phyloP scores from a whole-genome alignment of 1,140 invertebrate species.

The Metaphire vulgaris region DNA sequence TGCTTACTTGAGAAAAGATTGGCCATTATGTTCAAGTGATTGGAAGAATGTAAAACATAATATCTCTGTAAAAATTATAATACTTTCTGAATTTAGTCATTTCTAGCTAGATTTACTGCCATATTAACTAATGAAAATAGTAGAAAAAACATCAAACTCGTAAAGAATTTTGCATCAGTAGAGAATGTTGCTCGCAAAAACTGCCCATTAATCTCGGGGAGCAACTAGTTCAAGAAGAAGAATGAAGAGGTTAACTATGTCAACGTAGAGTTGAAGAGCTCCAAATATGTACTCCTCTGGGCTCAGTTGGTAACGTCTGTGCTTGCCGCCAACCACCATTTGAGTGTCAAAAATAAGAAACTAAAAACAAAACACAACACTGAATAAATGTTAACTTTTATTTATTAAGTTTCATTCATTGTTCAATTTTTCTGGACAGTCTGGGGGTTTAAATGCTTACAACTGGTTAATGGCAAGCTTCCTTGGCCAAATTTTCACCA shows the following conservation, averaged over 20 bases:
- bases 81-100: background rate
- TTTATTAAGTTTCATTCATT: background rate
- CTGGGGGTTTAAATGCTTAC: too few species aligned
- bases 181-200: background rate
- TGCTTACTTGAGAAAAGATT: too few species aligned
- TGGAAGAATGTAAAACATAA: background rate
- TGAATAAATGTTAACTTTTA: too few species aligned
- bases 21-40: too few species aligned
- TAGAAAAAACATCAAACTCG: background rate
- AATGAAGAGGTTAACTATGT: conserved; percentile 62
- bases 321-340: conserved; percentile 60
- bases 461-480: background rate
- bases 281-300: conserved; percentile 63
- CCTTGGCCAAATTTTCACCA: too few species aligned
- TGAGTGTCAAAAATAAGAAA: conserved; percentile 65
- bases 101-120: background rate
- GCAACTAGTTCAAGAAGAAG: conserved; percentile 58
- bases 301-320: conserved; percentile 57
- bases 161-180: background rate
- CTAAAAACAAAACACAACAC: conserved; percentile 42
- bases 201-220: background rate
- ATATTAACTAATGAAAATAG: background rate
- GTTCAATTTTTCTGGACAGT: background rate
- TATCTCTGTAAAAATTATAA: too few species aligned
- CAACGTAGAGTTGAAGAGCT: conserved; percentile 60